Conservation (phyloP, 2,888 invertebrate genomes). For the Busseola fusca region DNA sequence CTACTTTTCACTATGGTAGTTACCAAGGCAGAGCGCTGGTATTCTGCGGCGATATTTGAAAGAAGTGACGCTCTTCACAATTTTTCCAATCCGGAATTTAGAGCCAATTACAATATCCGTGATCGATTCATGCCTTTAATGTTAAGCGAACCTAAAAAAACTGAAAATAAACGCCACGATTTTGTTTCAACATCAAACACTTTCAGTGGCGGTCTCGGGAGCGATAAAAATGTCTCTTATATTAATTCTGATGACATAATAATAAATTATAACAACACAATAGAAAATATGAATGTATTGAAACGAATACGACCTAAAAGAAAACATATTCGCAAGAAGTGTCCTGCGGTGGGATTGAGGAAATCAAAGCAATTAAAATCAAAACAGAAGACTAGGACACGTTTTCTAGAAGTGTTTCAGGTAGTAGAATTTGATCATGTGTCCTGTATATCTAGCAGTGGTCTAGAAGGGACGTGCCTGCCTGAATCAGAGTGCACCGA, state of each 20-base stretch:
- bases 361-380: conserved; percentile 34
- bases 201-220: conserved; percentile 1
- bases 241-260: conserved; percentile 38
- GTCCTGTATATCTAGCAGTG: conserved; percentile 87
- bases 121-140: conserved; percentile 50
- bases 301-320: conserved; percentile 62
- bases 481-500: conserved; percentile 91
- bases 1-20: conserved; percentile 56
- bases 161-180: conserved; percentile 27
- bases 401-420: conserved; percentile 92
- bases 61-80: conserved; percentile 42
- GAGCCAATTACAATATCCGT: conserved; percentile 24
- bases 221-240: conserved; percentile 25
- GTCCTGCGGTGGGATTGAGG: conserved; percentile 59
- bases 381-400: conserved; percentile 59
- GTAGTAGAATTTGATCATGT: conserved; percentile 92
- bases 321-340: conserved; percentile 67
- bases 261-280: conserved; percentile 62
- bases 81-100: conserved; percentile 23
- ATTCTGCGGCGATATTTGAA: conserved; percentile 68
- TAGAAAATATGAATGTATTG: conserved; percentile 63
- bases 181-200: conserved; percentile 10
- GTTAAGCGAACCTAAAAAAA: conserved; percentile 36
- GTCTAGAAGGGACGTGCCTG: conserved; percentile 92
- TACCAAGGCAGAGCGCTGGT: conserved; percentile 72